Evolutionary conservation across 1,140 invertebrate genomes (phyloP), one percentile per base, ranked within the genome.

Genomic region (Drosophila virilis): DNA sequence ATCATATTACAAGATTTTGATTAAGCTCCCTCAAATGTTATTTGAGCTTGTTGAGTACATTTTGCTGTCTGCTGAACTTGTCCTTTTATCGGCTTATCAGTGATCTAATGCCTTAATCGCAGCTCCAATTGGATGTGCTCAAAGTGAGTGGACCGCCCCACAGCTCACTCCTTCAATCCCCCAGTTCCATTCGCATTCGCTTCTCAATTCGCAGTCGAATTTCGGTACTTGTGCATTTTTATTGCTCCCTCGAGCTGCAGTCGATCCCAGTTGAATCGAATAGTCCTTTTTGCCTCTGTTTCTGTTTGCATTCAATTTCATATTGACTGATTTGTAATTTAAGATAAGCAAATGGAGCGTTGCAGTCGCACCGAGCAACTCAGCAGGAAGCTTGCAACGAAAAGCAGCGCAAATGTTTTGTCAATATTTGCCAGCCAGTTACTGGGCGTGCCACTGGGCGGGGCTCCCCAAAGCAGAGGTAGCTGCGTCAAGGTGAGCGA

Each of bases 281-380:
- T 48, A 5, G 22, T 28, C 15, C 45, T 59, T 64, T 48, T 35
- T 50, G 35, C 33, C 10, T 45, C 50, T 69, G 54, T 69, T 48
- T 88, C 69, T 82, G 80, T 89, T 84, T 89, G 71, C 77, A 35
- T 89, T 89, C 77, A 74, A 86, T 88, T 88, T 67, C 66, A 71
- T 86, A 88, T 88, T 88, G 83, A 88, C 83, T 88, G 83, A 88
- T 88, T 88, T 89, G 83, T 88, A 88, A 88, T 83, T 88, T 88
- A 83, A 88, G 82, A 86, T 86, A 86, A 88, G 79, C 84, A 83
- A 88, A 79, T 88, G 77, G 74, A 78, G 79, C 79, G 59, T 64
- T 70, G 66, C 72, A 70, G 37, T 38, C 48, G 48, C 54, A 52
- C 38, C 51, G 10, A 43, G 42, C 51, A 32, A 9, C 32, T 8